These are phyloP conservation scores for Euclidia mi DNA, from an alignment of 2,888 invertebrate species.

Conservation along the genomic window DNA sequence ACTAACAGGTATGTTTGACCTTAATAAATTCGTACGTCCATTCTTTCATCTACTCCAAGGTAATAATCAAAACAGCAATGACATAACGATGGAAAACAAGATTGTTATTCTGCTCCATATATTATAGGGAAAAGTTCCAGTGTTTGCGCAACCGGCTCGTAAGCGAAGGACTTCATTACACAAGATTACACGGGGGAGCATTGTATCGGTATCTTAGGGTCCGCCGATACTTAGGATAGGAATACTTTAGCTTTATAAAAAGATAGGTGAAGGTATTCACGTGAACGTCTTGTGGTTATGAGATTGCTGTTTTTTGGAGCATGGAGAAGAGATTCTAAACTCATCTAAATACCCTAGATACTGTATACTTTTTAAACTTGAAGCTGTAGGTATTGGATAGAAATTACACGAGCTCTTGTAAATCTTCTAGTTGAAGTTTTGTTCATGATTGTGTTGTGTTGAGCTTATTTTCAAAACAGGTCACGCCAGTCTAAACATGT, in stretches of 20 bases:
- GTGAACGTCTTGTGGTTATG: background rate
- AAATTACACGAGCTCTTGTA: too few relatives aligned
- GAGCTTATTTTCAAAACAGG: too few relatives aligned
- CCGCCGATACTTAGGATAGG: slow-evolving; percentile 12
- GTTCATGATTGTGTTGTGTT: too few relatives aligned
- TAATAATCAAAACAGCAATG: slow-evolving; percentile 2
- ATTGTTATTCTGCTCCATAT: slow-evolving; percentile 4
- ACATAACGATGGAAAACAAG: slow-evolving; percentile 5
- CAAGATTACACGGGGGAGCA: slow-evolving; percentile 18
- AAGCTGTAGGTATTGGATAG: too few relatives aligned
- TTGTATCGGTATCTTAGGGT: slow-evolving; percentile 10
- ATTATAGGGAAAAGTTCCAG: slow-evolving; percentile 5
- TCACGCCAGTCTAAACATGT: too few relatives aligned
- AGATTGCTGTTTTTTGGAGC: background rate
- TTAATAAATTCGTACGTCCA: background rate
- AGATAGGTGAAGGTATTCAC: background rate
- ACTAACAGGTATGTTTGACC: background rate
- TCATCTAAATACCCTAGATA: too few relatives aligned
- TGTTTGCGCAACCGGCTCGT: slow-evolving; percentile 5
- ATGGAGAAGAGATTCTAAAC: background rate
- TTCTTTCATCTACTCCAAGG: background rate
- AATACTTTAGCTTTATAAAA: slow-evolving; percentile 22
- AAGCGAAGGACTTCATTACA: slow-evolving; percentile 23
- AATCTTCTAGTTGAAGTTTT: too few relatives aligned
- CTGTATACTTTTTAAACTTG: too few relatives aligned